Base-by-base conservation (phyloP, 2,797 vertebrate species). In the Enteromius argenteus region DNA sequence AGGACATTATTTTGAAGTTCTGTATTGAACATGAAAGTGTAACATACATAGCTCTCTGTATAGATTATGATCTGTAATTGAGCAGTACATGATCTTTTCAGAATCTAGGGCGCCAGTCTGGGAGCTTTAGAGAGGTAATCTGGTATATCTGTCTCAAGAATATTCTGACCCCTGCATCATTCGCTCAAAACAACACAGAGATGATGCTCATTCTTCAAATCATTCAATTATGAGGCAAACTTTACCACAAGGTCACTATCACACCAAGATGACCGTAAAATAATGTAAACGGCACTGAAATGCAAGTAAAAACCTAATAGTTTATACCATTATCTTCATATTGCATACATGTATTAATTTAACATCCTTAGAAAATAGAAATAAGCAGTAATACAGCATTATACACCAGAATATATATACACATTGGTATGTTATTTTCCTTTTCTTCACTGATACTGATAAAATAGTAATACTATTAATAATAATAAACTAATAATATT, bases 61-160 rank as follows among this genome's bases (percentile, higher is more conserved):
- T n/a, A 30, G 46, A 17, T 60, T 64, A 3, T 46, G 39, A 62
- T 78, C 23, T 4, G 11, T 58, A 37, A 5, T 27, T 23, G n/a
- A 81, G 27, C 21, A 4, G 21, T 58, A 32, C 14, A 46, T 68
- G 32, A 64, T 74, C 58, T 64, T 51, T 71, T 32, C 23, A 74
- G 15, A 79, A 83, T 75, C 80, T 75, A 83, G 85, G 60, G n/a
- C 68, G 6, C 39, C 75, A 37, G n/a, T 79, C 81, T 30, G 42
- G 56, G 53, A 62, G 30, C 76, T 79, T 79, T 77, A 83, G 74
- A 17, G 35, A 23, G 56, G 37, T 81, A 81, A 85, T 85, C 79
- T 53, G 66, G 17, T 74, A 27, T 32, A 44, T 15, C 53, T 66
- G 69, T 53, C 42, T 64, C 2, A 42, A 51, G 5, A 73, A 62